Evolutionary conservation across 2,113 vertebrate genomes (phyloP).

Genomic region (Empidonax alnorum): DNA sequence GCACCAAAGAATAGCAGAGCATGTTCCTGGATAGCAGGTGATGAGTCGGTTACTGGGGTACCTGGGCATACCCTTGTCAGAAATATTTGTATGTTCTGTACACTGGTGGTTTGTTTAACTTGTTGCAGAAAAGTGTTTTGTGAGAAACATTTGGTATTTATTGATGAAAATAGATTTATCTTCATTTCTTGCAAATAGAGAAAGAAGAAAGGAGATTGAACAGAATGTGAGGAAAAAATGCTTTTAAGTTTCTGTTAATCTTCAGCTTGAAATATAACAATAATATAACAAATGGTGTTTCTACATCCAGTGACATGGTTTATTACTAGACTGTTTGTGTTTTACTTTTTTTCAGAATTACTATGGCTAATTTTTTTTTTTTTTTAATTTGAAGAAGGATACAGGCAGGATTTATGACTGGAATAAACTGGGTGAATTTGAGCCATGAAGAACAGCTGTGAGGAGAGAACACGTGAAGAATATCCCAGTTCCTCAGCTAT

Average conservation of each 20-base stretch:
- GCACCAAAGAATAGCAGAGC: background rate
- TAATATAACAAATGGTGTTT: background rate
- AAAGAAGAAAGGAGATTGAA: background rate
- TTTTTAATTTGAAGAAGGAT: background rate
- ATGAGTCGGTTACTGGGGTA: fast-evolving
- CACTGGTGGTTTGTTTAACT: background rate
- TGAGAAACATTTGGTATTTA: background rate
- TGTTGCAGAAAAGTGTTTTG: background rate
- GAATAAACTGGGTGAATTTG: background rate
- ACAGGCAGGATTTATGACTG: background rate
- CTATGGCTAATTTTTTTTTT: background rate
- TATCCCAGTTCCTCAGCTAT: background rate
- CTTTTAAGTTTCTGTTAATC: background rate
- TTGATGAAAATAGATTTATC: background rate
- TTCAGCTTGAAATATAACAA: background rate
- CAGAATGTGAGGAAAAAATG: background rate
- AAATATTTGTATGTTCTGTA: background rate
- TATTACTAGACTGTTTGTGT: background rate
- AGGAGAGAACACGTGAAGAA: background rate
- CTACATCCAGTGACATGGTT: background rate
- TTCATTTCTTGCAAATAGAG: background rate
- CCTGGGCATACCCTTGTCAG: background rate
- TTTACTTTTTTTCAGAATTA: background rate
- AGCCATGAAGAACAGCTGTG: background rate
- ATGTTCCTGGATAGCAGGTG: background rate